Evolutionary conservation across 2,888 invertebrate genomes (phyloP), one percentile per base, ranked within the genome.

Genomic region (Synergus itoensis): DNA sequence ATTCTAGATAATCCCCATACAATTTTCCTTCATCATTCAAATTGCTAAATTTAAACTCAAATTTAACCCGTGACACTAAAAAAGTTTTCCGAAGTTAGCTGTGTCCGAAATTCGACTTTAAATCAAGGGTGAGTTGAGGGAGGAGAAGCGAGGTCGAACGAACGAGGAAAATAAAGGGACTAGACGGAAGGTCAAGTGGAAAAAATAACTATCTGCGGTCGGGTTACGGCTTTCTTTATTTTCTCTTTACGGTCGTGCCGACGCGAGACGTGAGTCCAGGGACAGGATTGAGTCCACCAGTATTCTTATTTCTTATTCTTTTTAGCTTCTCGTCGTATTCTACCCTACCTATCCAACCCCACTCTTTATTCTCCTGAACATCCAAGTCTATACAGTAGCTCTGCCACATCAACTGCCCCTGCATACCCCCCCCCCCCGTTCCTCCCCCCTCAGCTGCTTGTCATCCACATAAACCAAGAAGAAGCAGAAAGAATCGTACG

Each of bases 381-480:
- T 36, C 73, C 73, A 53, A 73, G n/a, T 57, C 53, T n/a, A 57
- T 53, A 73, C n/a, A 28, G 62, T 5, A 12, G 21, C 62, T 62
- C 62, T 28, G 28, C 1, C 12, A 73, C 53, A 73, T 73, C 73
- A 73, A 28, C 36, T 53, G 28, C n/a, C 36, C 11, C 40, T 45
- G 16, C 69, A 28, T 36, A n/a, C 48, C 36, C n/a, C 21, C 36
- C 18, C 11, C 48, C 36, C n/a, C 21, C 36, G 4, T 73, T 53
- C 40, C n/a, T 36, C 53, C 36, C 9, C 73, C 73, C 73, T 53
- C 53, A 73, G 48, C n/a, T 48, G 40, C 73, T 40, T 73, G 40
- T 73, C 73, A 73, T 73, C 73, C 73, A 57, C n/a, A 73, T 73
- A 73, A 73, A 73, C 73, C 53, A 73, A 73, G 53, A 73, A 53